Evolutionary conservation across 2,113 vertebrate genomes (phyloP), one percentile per base, ranked within the genome.

Genomic region (Pandion haliaetus): DNA sequence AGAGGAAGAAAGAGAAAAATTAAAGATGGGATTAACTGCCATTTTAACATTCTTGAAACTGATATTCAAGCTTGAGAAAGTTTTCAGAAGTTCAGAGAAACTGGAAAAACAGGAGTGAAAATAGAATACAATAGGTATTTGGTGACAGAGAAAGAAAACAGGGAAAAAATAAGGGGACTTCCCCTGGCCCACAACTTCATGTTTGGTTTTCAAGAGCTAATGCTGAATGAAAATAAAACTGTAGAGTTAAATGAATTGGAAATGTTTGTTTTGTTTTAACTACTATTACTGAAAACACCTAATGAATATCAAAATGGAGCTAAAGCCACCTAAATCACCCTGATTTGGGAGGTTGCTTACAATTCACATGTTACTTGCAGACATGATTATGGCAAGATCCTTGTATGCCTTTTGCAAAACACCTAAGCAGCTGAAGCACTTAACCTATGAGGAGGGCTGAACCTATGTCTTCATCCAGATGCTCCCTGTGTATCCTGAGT

Each of bases 121-220:
- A 61, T 40, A 69, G 14, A 65, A 79, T 85, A 44, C 23, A 32
- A 28, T 4, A 55, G 17, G 6, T 4, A 47, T 82, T 78, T 72
- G 11, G 14, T 82, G 31, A 38, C 1, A 74, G 15, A 67, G 17
- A 49, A 88, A 82, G 36, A 52, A 86, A 65, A 86, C 9, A 20
- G 5, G 10, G 4, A 72, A 44, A 82, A 14, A 66, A n/a, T 55
- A 52, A 45, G 36, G 24, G 42, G 8, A 61, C 20, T 18, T 21
- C 4, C 13, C 23, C 10, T n/a, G 4, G 6, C 15, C 4, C 0
- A 4, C 28, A 14, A 34, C 6, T 73, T 85, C 5, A 29, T 29
- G 5, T 63, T 91, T 24, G 8, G 4, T 77, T 78, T 94, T 67
- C 61, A 58, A 13, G 38, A 57, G 29, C 3, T 69, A 34, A 29